phyloP scores from a whole-genome alignment of 2,888 invertebrate genomes.

The Lepidonotus clava region DNA sequence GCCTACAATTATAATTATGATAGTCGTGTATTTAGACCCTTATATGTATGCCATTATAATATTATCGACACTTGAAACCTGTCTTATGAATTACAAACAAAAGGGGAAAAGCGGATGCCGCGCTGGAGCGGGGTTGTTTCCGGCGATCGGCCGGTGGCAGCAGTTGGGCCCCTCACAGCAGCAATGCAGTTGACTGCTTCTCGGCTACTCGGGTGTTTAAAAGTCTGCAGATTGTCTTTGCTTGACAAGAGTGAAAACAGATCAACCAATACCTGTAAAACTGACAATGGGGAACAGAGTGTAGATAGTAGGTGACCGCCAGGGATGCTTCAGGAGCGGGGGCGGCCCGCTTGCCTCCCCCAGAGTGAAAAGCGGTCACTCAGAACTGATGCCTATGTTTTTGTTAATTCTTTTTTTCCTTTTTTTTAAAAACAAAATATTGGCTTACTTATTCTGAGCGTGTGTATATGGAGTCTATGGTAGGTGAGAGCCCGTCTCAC shows the following conservation, averaged over 20 bases:
- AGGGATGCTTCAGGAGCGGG: not conserved
- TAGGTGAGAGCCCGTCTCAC: not conserved
- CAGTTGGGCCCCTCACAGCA: not conserved
- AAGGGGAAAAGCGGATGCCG: not conserved
- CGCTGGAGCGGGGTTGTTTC: not conserved
- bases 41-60: conserved; percentile 10
- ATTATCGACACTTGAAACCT: conserved; percentile 41
- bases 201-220: not conserved
- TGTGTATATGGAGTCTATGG: conserved; percentile 24
- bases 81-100: not conserved
- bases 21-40: conserved; percentile 26
- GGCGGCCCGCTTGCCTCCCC: not conserved
- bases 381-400: not conserved
- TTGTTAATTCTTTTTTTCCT: not conserved
- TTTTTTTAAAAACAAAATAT: not conserved
- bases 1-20: no score
- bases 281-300: no score
- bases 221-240: conserved; percentile 4
- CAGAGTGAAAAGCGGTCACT: not conserved
- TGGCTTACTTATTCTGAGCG: not conserved
- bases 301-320: no score
- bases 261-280: not conserved
- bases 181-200: not conserved
- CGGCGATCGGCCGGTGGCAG: not conserved
- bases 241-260: not conserved